A percentile compares a stretch with the other conserved stretches of the same genome.
These are phyloP conservation scores for Trypoxylus dichotomus DNA, from an alignment of 1,140 invertebrate genomes.

Conservation along the genomic window DNA sequence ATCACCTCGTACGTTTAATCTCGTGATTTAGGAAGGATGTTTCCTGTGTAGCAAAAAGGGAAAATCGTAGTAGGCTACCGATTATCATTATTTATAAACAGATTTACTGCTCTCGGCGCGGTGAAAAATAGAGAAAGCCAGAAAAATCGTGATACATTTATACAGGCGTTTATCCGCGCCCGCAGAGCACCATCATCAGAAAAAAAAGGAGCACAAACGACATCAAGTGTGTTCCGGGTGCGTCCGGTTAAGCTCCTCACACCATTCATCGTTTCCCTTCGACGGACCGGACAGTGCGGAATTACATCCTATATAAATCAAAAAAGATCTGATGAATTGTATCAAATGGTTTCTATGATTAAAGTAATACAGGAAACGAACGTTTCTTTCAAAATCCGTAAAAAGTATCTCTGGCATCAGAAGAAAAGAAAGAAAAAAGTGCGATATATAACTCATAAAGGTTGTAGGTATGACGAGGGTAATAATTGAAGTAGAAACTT, in stretches of 20 bases:
- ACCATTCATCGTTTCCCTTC: neutral
- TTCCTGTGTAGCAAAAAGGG: neutral
- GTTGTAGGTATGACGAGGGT: slow-evolving; percentile 32
- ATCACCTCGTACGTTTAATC: neutral
- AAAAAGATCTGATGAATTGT: slow-evolving; percentile 47
- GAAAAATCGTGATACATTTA: slow-evolving; percentile 16
- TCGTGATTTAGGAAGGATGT: neutral
- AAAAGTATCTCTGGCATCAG: slow-evolving; percentile 40
- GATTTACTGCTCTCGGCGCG: neutral
- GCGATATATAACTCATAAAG: slow-evolving; percentile 51
- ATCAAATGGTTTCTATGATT: slow-evolving; percentile 52
- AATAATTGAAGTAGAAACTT: neutral
- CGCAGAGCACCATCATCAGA: slow-evolving; percentile 1
- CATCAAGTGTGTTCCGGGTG: neutral
- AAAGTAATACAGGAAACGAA: slow-evolving; percentile 51
- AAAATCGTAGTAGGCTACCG: neutral
- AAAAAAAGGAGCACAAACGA: slow-evolving; percentile 28
- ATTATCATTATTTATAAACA: slow-evolving; percentile 26
- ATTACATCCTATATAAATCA: slow-evolving; percentile 47
- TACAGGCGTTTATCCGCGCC: neutral
- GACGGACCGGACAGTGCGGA: slow-evolving; percentile 20
- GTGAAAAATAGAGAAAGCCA: neutral
- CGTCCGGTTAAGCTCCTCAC: slow-evolving; percentile 4
- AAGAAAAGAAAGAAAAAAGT: slow-evolving; percentile 39
- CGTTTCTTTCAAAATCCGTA: slow-evolving; percentile 40